Conservation (phyloP, 2,888 invertebrate genomes). For the Tinea pellionella region DNA sequence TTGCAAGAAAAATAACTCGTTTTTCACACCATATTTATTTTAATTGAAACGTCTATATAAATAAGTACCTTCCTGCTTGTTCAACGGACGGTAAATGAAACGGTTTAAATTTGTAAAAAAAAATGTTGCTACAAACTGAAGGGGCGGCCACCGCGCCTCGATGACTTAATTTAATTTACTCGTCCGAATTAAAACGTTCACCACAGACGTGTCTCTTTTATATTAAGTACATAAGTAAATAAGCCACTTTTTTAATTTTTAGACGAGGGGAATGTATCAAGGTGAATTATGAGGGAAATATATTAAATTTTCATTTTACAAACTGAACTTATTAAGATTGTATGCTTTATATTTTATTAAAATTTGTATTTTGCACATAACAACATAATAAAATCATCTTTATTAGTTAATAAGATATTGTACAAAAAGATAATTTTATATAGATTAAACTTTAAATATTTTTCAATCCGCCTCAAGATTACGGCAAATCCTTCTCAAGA, state of each 20-base stretch:
- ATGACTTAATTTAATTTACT: constrained; percentile 13
- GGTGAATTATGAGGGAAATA: not conserved
- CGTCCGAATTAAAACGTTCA: constrained; percentile 6
- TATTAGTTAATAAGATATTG: too few species aligned
- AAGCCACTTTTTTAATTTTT: not conserved
- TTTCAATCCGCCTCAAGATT: too few species aligned
- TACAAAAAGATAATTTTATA: too few species aligned
- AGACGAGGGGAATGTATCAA: not conserved
- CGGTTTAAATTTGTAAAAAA: constrained; percentile 2
- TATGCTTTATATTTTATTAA: too few species aligned
- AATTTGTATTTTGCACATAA: too few species aligned
- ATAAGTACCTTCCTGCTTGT: not conserved
- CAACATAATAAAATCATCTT: too few species aligned
- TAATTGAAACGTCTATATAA: not conserved
- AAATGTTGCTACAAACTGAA: not conserved
- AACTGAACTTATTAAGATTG: too few species aligned
- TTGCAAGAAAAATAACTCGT: too few species aligned
- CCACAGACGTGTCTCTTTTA: constrained; percentile 4
- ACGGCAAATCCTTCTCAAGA: too few species aligned
- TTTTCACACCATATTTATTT: too few species aligned
- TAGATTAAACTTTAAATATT: too few species aligned
- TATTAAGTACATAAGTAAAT: not conserved
- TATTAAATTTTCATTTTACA: not conserved
- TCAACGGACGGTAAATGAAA: not conserved
- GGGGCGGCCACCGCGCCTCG: not conserved